A percentile compares a stretch with the other conserved stretches of the same genome.
These are phyloP conservation scores for Simalia tracyae DNA, from an alignment of 2,797 vertebrate species.

Conservation along the genomic window DNA sequence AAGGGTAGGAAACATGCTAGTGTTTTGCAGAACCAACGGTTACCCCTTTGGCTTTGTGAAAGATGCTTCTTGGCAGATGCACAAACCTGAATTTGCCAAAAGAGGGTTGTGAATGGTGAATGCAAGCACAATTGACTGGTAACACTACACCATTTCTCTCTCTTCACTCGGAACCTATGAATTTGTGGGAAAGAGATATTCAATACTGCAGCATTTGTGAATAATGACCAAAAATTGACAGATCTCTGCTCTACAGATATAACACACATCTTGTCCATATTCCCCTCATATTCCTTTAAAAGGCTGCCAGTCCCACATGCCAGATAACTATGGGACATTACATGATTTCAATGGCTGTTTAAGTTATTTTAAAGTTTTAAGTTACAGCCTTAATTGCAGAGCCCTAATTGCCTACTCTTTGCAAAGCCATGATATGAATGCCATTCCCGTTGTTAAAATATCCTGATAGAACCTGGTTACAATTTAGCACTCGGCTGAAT, in stretches of 20 bases:
- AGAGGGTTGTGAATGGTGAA: slow-evolving; percentile 82
- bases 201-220: slow-evolving; percentile 84
- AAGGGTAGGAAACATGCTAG: slow-evolving; percentile 70
- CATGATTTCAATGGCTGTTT: slow-evolving; percentile 65
- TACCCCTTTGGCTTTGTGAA: slow-evolving; percentile 67
- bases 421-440: slow-evolving; percentile 60
- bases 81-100: slow-evolving; percentile 67
- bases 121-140: slow-evolving; percentile 88
- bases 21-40: slow-evolving; percentile 69
- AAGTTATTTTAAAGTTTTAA: slow-evolving; percentile 71
- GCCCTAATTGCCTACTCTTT: slow-evolving; percentile 61
- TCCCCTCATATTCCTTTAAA: slow-evolving; percentile 64
- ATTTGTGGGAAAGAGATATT: slow-evolving; percentile 93
- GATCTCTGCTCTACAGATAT: slow-evolving; percentile 78
- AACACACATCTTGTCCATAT: slow-evolving; percentile 68
- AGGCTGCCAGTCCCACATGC: slow-evolving; percentile 60
- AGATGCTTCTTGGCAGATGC: slow-evolving; percentile 79
- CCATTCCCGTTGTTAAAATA: slow-evolving; percentile 58
- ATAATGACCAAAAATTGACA: slow-evolving; percentile 89
- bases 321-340: slow-evolving; percentile 67
- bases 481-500: slow-evolving; percentile 67
- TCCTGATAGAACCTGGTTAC: slow-evolving; percentile 65
- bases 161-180: slow-evolving; percentile 78
- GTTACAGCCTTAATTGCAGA: slow-evolving; percentile 71
- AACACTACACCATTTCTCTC: slow-evolving; percentile 80